Evolutionary conservation across 2,113 vertebrate species (phyloP), one percentile per base, ranked within the genome.

Genomic region (Castor canadensis): DNA sequence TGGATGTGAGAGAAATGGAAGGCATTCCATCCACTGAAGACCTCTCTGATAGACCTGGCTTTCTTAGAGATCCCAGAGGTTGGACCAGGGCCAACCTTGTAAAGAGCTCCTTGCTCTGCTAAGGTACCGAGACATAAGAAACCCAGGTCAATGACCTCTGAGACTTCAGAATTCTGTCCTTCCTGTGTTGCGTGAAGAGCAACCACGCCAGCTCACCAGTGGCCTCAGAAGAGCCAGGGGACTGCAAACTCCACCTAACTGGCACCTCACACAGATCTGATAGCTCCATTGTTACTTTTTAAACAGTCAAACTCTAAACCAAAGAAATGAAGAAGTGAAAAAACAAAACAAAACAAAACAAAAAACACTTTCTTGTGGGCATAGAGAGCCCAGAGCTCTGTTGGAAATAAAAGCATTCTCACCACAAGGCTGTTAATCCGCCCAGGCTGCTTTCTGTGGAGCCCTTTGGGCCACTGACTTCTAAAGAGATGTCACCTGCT

Each of bases 311-410:
- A 77, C 11, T 28, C 32, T 43, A 87, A 87, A 94, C 89, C 67
- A 4, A 95, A 49, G 92, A 89, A 93, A 96, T 62, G 92, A 77
- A 97, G 97, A 97, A 97, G 96, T 97, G 81, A 92, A 97, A 97
- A 60, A 93, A 71, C 80, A 58, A 15, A n/a, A n/a, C n/a, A n/a
- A n/a, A n/a, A n/a, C n/a, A n/a, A n/a, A n/a, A n/a, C n/a, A n/a
- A n/a, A n/a, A n/a, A n/a, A n/a, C n/a, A n/a, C 75, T 87, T 77
- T 94, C 85, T 77, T 86, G 93, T 86, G 52, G 20, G 35, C 69
- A 87, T 91, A 91, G 77, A 86, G 72, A 87, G 93, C 17, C 62
- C 9, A 26, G 54, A 7, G 17, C 66, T 58, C 66, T 91, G 90
- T 82, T 71, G 93, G 96, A 94, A 97, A 91, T 58, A 47, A 87